Conservation (phyloP, 2,113 vertebrate genomes). For the Tupaia tana region DNA sequence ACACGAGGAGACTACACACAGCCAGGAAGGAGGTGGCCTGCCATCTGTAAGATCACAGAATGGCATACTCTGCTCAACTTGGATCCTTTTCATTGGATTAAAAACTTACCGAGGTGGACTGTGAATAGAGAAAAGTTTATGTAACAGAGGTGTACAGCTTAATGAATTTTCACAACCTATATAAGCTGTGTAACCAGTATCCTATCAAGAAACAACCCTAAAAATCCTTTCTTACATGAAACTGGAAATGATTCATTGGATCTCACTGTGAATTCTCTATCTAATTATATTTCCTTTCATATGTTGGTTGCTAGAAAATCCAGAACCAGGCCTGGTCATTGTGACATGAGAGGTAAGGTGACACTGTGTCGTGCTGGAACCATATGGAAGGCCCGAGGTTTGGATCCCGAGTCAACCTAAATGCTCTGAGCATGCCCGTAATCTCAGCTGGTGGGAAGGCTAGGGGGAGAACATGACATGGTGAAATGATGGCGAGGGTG, state of each 20-base stretch:
- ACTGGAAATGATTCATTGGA: background rate
- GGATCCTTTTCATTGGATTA: background rate
- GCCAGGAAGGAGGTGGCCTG: accelerated
- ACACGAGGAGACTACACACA: accelerated
- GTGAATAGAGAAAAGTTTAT: background rate
- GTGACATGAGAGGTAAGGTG: too few relatives aligned
- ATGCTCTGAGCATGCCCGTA: too few relatives aligned
- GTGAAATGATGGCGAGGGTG: too few relatives aligned
- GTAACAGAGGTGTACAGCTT: accelerated
- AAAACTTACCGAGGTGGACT: background rate
- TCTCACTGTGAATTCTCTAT: background rate
- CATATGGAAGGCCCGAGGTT: too few relatives aligned
- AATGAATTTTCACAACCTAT: background rate
- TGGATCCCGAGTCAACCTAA: too few relatives aligned
- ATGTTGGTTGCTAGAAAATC: background rate
- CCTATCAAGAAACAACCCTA: background rate
- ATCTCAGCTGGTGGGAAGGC: too few relatives aligned
- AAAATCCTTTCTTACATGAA: background rate
- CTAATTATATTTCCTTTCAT: background rate
- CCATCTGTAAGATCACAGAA: too few relatives aligned
- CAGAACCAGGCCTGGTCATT: too few relatives aligned
- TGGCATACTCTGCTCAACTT: background rate
- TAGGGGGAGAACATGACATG: too few relatives aligned
- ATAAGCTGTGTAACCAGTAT: background rate
- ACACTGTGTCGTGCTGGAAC: too few relatives aligned